Evolutionary conservation across 1,140 invertebrate genomes (phyloP), one percentile per base, ranked within the genome.

Genomic region (Anthonomus grandis): DNA sequence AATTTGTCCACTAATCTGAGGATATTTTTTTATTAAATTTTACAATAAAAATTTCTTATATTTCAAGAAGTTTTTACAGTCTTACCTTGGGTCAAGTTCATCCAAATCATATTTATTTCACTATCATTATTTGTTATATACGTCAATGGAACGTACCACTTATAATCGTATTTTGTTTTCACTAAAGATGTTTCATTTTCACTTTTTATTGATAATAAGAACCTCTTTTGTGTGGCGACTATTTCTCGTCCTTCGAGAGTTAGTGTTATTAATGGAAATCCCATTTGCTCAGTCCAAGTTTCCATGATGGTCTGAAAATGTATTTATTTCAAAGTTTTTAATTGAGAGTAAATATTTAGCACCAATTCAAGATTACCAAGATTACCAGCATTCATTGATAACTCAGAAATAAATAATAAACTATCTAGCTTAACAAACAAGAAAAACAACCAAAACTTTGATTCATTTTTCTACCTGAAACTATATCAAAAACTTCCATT

Each of bases 221-320:
- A 83, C 63, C 81, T 73, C 66, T 80, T 78, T 68, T 86, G 86
- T 6, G 70, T 77, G 0, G 81, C 82, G 0, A 76, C 74, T 21
- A 87, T 77, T 24, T 75, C 71, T 42, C 81, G 79, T n/a, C 79
- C 82, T 47, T 85, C 79, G 61, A 82, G 75, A 0, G 70, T 75
- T 24, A 90, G 78, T 2, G 75, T 83, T 10, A 90, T 79, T 18
- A 89, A 64, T 2, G 86, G 86, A 65, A 85, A 93, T 8, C 90
- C 89, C 77, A 86, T 90, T 75, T 92, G 89, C 38, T 85, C 76
- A 0, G 86, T 91, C 90, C 90, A 93, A 1, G 89, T 90, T 60
- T 91, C 86, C 87, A 93, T 90, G 49, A 93, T 84, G 8, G 76
- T 77, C 84, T 67, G 56, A 38, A 66, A 54, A 39, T 50, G 18